Evolutionary conservation across 2,113 vertebrate genomes (phyloP).

Genomic region (Struthio camelus): DNA sequence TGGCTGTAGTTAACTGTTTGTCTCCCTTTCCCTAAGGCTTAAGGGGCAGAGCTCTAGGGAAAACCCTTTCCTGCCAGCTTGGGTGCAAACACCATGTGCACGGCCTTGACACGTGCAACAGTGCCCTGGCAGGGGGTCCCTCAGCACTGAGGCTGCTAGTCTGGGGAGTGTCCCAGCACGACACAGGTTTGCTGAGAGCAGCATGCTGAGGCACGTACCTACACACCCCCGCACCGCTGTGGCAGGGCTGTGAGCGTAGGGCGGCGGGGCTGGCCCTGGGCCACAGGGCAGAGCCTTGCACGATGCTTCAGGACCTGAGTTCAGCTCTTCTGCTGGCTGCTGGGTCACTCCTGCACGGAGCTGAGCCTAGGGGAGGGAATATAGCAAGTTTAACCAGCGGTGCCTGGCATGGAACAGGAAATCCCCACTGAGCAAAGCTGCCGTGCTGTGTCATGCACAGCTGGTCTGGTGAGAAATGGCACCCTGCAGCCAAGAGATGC

Average conservation of each 20-base stretch:
- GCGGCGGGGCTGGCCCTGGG: neutral
- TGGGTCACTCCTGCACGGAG: slow-evolving; percentile 36
- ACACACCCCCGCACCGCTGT: neutral
- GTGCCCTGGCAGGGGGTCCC: no score
- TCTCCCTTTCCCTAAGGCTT: neutral
- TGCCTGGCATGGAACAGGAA: fast-evolving
- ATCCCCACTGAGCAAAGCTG: neutral
- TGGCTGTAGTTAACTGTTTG: neutral
- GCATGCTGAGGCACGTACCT: neutral
- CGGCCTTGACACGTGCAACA: no score
- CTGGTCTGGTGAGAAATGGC: neutral
- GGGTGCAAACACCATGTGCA: no score
- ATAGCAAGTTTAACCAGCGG: fast-evolving
- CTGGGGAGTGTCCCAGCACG: no score
- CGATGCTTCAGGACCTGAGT: fast-evolving
- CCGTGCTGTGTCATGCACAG: fast-evolving
- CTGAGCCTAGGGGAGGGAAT: slow-evolving; percentile 55
- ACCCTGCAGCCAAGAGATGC: neutral
- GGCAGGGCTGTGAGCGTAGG: neutral
- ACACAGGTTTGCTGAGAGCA: no score
- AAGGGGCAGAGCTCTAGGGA: no score
- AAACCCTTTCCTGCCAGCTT: no score
- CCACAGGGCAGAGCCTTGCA: neutral
- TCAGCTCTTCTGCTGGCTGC: fast-evolving
- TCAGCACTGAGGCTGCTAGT: no score